phyloP scores from a whole-genome alignment of 2,797 vertebrate genomes.

The Apogon hyalosoma region DNA sequence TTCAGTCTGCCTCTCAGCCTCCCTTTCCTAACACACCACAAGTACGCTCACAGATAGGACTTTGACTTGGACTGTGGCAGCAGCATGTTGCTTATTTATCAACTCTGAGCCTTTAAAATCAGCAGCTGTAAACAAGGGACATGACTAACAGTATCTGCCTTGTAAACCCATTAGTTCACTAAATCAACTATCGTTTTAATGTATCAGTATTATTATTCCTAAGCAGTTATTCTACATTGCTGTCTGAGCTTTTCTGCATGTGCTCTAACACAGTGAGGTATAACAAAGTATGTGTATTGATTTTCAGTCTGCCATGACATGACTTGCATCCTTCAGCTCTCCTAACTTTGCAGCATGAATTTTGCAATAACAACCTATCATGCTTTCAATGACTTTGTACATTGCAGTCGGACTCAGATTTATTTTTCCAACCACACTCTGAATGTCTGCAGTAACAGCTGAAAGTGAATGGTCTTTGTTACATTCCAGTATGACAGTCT shows the following conservation, averaged over 20 bases:
- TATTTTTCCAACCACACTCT: not conserved
- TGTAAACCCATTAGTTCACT: slow-evolving; percentile 18
- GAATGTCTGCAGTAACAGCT: not conserved
- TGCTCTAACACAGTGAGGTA: slow-evolving; percentile 41
- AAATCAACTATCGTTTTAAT: slow-evolving; percentile 8
- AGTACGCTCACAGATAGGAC: slow-evolving; percentile 91
- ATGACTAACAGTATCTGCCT: slow-evolving; percentile 36
- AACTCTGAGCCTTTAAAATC: slow-evolving; percentile 44
- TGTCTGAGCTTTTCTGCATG: slow-evolving; percentile 69
- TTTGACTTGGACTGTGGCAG: slow-evolving; percentile 83
- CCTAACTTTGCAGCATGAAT: slow-evolving; percentile 40
- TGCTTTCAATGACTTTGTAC: slow-evolving; percentile 31
- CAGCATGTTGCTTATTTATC: slow-evolving; percentile 71
- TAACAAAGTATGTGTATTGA: not conserved
- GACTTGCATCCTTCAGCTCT: slow-evolving; percentile 2
- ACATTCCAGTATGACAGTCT: too few species aligned
- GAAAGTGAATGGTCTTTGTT: too few species aligned
- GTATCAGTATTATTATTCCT: slow-evolving; percentile 9
- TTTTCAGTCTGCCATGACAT: not conserved
- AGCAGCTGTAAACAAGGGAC: slow-evolving; percentile 11
- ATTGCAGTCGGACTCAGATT: slow-evolving; percentile 1
- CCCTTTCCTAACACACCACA: slow-evolving; percentile 97
- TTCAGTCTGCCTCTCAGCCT: slow-evolving; percentile 96
- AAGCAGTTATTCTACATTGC: slow-evolving; percentile 17
- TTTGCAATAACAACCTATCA: slow-evolving; percentile 5